Conservation (phyloP, 2,113 vertebrate genomes). For the Polypterus senegalus region DNA sequence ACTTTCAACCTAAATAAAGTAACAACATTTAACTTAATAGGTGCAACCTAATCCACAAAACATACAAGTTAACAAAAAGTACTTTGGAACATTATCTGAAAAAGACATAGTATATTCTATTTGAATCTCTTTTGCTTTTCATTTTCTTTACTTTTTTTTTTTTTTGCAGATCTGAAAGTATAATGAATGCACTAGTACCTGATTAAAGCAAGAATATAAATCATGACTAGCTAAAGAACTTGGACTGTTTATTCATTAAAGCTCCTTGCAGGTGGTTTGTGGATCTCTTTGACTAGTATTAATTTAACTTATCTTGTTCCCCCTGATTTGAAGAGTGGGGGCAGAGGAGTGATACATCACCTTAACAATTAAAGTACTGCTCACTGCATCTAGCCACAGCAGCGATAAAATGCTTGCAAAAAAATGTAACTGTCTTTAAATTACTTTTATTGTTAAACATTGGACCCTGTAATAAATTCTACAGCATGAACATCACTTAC, state of each 20-base stretch:
- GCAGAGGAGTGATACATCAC: conserved; percentile 33
- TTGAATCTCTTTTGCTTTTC: no score
- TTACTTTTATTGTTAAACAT: conserved; percentile 31
- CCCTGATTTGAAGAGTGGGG: conserved; percentile 26
- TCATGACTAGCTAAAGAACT: no score
- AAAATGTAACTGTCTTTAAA: conserved; percentile 34
- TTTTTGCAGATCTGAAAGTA: no score
- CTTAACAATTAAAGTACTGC: conserved; percentile 44
- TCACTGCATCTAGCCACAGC: conserved; percentile 26
- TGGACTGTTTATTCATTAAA: background rate
- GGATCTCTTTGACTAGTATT: conserved; percentile 31
- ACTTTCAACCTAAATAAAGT: no score
- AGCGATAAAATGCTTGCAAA: conserved; percentile 26
- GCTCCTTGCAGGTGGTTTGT: conserved; percentile 24
- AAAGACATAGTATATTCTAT: no score
- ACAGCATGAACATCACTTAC: conserved; percentile 26
- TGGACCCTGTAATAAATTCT: conserved; percentile 36
- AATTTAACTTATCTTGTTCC: conserved; percentile 32
- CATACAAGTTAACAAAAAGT: no score
- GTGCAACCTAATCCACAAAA: no score
- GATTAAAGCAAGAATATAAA: no score
- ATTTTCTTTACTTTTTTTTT: no score
- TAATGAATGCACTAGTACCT: no score
- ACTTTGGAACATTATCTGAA: no score
- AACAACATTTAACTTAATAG: no score